Percentiles rank a stretch among this genome's conserved stretches.
phyloP scores from a whole-genome alignment of 2,888 invertebrate species.

The Yponomeuta sedellus region DNA sequence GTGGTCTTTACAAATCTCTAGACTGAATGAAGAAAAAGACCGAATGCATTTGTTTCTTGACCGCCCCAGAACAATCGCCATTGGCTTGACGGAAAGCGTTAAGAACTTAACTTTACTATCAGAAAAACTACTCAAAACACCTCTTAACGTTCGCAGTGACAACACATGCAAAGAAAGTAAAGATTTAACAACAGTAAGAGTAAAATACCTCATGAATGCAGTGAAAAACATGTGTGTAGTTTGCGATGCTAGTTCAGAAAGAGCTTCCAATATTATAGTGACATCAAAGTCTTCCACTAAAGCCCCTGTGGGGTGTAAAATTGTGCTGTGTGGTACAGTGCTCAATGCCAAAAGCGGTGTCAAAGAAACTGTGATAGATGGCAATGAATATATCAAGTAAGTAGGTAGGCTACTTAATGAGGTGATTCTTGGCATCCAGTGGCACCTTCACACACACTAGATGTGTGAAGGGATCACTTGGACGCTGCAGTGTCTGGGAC shows the following conservation, averaged over 20 bases:
- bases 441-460: no score
- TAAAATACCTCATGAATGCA: constrained; percentile 43
- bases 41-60: constrained; percentile 74
- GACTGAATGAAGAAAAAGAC: constrained; percentile 51
- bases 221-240: constrained; percentile 46
- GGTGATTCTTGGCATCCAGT: no score
- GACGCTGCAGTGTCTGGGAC: no score
- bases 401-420: no score
- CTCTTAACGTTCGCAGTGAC: constrained; percentile 34
- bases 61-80: constrained; percentile 43
- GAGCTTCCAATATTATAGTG: constrained; percentile 33
- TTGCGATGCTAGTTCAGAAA: neutral
- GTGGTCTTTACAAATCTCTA: constrained; percentile 66
- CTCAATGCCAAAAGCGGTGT: constrained; percentile 72
- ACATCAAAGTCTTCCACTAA: constrained; percentile 57
- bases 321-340: constrained; percentile 77
- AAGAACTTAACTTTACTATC: constrained; percentile 34
- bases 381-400: constrained; percentile 74
- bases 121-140: constrained; percentile 19
- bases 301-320: constrained; percentile 28
- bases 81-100: constrained; percentile 40
- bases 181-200: constrained; percentile 46
- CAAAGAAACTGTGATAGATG: constrained; percentile 66
- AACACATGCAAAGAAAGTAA: constrained; percentile 35
- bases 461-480: no score